phyloP scores from a whole-genome alignment of 2,888 invertebrate genomes.

The Myopa tessellatipennis region DNA sequence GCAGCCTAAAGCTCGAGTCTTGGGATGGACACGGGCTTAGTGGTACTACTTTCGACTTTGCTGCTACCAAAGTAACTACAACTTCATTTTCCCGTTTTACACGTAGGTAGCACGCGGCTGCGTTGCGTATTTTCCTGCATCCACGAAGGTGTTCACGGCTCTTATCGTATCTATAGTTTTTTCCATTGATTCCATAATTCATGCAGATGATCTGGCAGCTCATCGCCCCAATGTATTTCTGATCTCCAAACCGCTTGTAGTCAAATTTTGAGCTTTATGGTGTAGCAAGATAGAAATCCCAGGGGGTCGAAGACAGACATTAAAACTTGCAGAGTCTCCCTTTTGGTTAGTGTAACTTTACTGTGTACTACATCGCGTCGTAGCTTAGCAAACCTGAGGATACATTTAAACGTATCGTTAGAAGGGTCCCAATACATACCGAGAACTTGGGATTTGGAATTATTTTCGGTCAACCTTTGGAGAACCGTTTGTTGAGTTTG shows the following conservation, averaged over 20 bases:
- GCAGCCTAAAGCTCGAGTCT: constrained; percentile 35
- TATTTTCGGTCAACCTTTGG: background rate
- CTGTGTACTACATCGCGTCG: constrained; percentile 37
- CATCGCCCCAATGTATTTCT: constrained; percentile 45
- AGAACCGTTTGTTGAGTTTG: constrained; percentile 33
- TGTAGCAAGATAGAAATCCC: constrained; percentile 43
- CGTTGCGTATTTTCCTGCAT: constrained; percentile 27
- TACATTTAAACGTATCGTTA: constrained; percentile 43
- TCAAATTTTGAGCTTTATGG: constrained; percentile 42
- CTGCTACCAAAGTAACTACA: too few relatives aligned
- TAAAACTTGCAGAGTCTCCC: constrained; percentile 42
- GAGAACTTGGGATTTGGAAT: constrained; percentile 15
- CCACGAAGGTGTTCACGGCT: constrained; percentile 41
- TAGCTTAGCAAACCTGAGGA: constrained; percentile 42
- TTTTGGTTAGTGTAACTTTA: constrained; percentile 38
- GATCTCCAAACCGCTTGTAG: constrained; percentile 48
- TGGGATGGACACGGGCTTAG: background rate
- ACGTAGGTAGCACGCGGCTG: too few relatives aligned
- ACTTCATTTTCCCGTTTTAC: too few relatives aligned
- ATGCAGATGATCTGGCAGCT: too few relatives aligned
- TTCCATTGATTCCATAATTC: too few relatives aligned
- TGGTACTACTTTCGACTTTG: too few relatives aligned
- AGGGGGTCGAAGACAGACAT: constrained; percentile 48
- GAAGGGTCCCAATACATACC: constrained; percentile 45
- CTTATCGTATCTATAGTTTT: constrained; percentile 42